These are phyloP conservation scores for Potamarius usumacintae DNA, from an alignment of 2,113 vertebrate species.

Conservation along the genomic window DNA sequence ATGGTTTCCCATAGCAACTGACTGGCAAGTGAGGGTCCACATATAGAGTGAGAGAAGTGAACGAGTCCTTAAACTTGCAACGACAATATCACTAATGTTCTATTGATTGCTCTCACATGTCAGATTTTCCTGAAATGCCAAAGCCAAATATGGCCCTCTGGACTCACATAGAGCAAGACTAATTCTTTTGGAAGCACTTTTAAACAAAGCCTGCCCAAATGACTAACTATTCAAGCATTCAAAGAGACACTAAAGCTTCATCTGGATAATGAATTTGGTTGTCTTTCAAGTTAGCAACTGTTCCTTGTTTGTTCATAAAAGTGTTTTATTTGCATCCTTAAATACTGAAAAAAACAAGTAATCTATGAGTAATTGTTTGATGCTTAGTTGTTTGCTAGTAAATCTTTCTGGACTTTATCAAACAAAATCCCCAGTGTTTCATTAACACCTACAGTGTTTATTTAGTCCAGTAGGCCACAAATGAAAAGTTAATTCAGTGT, in stretches of 20 bases:
- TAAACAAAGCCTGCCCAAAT: slow-evolving; percentile 26
- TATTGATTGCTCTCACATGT: slow-evolving; percentile 8
- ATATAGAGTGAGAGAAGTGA: slow-evolving; percentile 34
- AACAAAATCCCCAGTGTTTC: slow-evolving; percentile 1
- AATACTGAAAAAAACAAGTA: not conserved
- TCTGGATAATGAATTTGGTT: slow-evolving; percentile 24
- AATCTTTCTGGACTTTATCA: not conserved
- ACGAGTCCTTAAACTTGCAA: slow-evolving; percentile 38
- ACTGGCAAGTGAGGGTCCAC: slow-evolving; percentile 47
- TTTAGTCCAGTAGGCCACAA: not conserved
- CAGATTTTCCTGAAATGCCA: slow-evolving; percentile 16
- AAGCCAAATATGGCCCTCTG: slow-evolving; percentile 23
- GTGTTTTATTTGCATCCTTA: not conserved
- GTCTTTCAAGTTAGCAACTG: not conserved
- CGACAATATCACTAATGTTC: slow-evolving; percentile 15
- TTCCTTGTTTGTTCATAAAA: slow-evolving; percentile 30
- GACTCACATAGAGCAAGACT: not conserved
- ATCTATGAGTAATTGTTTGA: not conserved
- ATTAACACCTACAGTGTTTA: slow-evolving; percentile 10
- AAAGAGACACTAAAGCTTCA: slow-evolving; percentile 15
- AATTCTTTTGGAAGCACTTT: slow-evolving; percentile 6
- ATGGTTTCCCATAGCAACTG: slow-evolving; percentile 58
- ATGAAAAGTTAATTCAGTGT: slow-evolving; percentile 3
- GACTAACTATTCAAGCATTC: slow-evolving; percentile 6
- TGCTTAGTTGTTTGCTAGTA: not conserved